phyloP scores from a whole-genome alignment of 2,113 vertebrate genomes.

The Dicaeum eximium region DNA sequence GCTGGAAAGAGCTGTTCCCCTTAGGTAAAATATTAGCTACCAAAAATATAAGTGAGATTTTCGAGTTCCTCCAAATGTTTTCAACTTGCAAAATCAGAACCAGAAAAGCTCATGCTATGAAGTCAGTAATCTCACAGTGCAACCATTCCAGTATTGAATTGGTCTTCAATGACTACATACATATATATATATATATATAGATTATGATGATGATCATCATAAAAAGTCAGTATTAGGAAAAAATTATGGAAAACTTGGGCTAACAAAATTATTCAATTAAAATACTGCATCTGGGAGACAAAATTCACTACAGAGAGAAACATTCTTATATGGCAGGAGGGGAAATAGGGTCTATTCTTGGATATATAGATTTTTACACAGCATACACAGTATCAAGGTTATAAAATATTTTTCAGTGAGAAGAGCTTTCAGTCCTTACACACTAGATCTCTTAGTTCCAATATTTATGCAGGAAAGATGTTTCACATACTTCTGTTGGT shows the following conservation, averaged over 20 bases:
- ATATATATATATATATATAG: neutral
- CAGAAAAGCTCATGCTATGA: neutral
- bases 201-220: neutral
- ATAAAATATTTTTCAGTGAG: neutral
- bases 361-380: neutral
- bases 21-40: conserved; percentile 61
- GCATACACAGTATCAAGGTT: neutral
- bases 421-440: neutral
- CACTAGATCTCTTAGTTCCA: neutral
- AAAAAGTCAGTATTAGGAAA: neutral
- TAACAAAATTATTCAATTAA: neutral
- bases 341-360: neutral
- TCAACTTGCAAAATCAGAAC: neutral
- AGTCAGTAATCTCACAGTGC: neutral
- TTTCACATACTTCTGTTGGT: neutral
- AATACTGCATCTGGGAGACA: neutral
- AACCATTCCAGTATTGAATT: neutral
- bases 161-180: neutral
- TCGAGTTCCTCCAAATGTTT: conserved; percentile 35
- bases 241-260: neutral
- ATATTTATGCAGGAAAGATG: neutral
- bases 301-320: neutral
- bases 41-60: conserved; percentile 57
- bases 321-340: neutral
- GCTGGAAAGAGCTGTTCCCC: conserved; percentile 35